A percentile compares a stretch with the other conserved stretches of the same genome.
Conservation (phyloP, 2,113 vertebrate species). For the Dasypus novemcinctus region DNA sequence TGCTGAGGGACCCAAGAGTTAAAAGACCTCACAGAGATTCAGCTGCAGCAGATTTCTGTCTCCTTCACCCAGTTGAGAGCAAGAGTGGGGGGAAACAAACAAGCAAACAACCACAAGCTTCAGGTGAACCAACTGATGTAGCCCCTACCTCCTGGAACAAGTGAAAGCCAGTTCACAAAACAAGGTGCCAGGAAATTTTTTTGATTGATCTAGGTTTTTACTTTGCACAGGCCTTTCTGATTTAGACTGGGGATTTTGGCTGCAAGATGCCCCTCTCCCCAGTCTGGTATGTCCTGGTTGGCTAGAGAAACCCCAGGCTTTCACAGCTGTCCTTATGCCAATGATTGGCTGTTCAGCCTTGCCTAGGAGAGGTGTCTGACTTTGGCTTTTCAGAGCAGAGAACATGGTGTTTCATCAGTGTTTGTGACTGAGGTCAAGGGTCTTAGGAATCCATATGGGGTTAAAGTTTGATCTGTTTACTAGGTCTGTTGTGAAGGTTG, state of each 20-base stretch:
- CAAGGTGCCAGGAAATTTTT: background rate
- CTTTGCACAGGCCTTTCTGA: background rate
- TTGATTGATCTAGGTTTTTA: background rate
- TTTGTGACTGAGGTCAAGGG: background rate
- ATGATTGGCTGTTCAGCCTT: background rate
- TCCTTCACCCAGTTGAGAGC: background rate
- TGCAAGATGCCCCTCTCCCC: background rate
- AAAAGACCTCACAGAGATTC: background rate
- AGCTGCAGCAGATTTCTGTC: background rate
- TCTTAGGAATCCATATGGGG: background rate
- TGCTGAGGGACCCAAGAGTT: background rate
- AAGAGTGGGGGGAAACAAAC: background rate
- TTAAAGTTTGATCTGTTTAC: background rate
- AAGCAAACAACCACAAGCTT: background rate
- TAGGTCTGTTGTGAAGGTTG: background rate
- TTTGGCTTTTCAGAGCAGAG: background rate
- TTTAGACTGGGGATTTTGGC: background rate
- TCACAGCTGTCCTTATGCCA: background rate
- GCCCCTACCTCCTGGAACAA: background rate
- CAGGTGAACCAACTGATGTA: background rate
- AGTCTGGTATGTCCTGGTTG: background rate
- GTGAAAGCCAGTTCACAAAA: background rate
- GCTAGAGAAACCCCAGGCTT: slow-evolving; percentile 3
- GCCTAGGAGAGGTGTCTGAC: background rate
- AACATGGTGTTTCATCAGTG: background rate